Base-by-base conservation (phyloP, 2,797 vertebrate genomes). In the Characodon lateralis region DNA sequence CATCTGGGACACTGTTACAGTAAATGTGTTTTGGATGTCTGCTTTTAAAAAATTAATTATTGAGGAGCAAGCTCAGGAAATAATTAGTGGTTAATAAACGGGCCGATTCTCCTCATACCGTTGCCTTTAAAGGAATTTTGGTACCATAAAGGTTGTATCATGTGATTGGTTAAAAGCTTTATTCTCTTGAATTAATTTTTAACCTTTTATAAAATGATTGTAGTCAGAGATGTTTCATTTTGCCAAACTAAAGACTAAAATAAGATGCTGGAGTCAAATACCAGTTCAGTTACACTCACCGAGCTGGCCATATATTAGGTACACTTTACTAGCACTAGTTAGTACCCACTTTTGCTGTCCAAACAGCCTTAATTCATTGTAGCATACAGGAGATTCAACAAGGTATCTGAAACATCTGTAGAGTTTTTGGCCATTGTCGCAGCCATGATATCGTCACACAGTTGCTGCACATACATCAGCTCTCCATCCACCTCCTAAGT, bases 21-120 rank as follows among this genome's bases (percentile, higher is more conserved):
- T 82, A 43, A 69, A 72, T 83, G 63, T 28, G 65, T 83, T 24
- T 50, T 8, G 48, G 55, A 76, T 24, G 6, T 10, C 5, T 74
- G 56, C 72, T 76, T 56, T 83, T 81, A 73, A 72, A 1, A 0
- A 28, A 66, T 89, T 63, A 89, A 83, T 88, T 79, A 84, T 81
- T 81, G n/a, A 88, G 46, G 65, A 71, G 72, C 22, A 71, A 86
- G 83, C 31, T 16, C 71, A 86, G 83, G 76, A 92, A 84, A 83
- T 85, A 78, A 48, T 65, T 78, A n/a, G 70, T 72, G 76, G 66
- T 78, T 74, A 59, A 69, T 65, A 22, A 78, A 81, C 35, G 35
- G 10, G 18, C 16, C 1, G 9, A 24, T 24, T 41, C 7, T 5
- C 35, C 63, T 66, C 63, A 41, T 39, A 2, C 18, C 0, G 9